These are phyloP conservation scores for Acanthosepion pharaonis DNA, from an alignment of 2,888 invertebrate species.

Conservation along the genomic window DNA sequence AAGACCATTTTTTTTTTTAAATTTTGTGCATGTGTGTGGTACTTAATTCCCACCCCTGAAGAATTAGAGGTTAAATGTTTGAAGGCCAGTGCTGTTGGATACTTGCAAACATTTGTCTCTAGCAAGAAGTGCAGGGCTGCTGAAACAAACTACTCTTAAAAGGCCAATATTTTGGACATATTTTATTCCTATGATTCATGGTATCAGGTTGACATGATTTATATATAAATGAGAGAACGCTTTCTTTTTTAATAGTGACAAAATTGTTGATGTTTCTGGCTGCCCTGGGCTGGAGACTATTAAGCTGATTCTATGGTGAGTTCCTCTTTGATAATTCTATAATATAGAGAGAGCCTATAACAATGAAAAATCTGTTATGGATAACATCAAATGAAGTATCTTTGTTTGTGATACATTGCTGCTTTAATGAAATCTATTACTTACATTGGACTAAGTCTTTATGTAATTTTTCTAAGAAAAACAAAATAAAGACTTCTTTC, in stretches of 20 bases:
- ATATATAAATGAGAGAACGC: background rate
- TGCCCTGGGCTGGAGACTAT: background rate
- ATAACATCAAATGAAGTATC: background rate
- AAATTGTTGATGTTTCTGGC: background rate
- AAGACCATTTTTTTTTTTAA: background rate
- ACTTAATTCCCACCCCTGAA: background rate
- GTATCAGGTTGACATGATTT: background rate
- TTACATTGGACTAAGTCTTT: background rate
- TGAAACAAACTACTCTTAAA: background rate
- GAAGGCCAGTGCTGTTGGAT: background rate
- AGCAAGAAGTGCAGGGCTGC: background rate
- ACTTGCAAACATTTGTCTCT: background rate
- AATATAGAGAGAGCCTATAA: background rate
- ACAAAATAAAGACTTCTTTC: background rate
- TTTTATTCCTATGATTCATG: background rate
- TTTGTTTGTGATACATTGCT: background rate
- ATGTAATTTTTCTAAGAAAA: background rate
- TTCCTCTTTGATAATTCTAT: background rate
- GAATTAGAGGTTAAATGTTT: background rate
- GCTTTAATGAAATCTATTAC: background rate
- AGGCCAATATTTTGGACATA: background rate
- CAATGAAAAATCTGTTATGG: background rate
- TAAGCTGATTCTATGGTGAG: background rate
- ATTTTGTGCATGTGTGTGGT: background rate
- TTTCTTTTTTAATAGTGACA: background rate